A percentile compares a stretch with the other conserved stretches of the same genome.
Evolutionary conservation across 2,888 invertebrate species (phyloP).

Genomic region (Lacanobia oleracea): DNA sequence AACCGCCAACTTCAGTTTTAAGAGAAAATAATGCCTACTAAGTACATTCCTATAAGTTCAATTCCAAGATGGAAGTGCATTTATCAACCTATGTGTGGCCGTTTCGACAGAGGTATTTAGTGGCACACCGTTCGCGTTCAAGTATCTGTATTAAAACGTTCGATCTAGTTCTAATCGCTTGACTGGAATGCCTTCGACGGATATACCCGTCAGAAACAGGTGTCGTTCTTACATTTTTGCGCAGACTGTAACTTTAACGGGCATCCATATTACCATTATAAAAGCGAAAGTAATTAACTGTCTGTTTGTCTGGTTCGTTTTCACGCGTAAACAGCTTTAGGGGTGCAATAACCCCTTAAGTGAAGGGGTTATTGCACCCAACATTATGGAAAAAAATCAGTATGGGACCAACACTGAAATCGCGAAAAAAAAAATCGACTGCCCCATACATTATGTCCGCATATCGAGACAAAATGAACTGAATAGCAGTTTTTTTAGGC

Average conservation of each 20-base stretch:
- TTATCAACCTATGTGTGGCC: slow-evolving; percentile 26
- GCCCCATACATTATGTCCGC: no score
- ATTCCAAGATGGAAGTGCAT: slow-evolving; percentile 39
- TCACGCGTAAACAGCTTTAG: background rate
- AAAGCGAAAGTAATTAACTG: background rate
- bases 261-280: background rate
- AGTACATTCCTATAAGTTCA: slow-evolving; percentile 15
- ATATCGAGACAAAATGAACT: no score
- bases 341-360: no score
- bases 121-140: slow-evolving; percentile 31
- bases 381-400: no score
- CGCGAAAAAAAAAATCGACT: no score
- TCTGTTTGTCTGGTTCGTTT: background rate
- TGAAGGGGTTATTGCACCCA: no score
- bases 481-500: no score
- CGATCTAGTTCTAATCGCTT: slow-evolving; percentile 44
- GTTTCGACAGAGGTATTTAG: slow-evolving; percentile 57
- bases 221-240: slow-evolving; percentile 40
- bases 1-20: slow-evolving; percentile 6
- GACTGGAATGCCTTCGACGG: slow-evolving; percentile 47
- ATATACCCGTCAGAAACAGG: slow-evolving; percentile 37
- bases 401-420: no score
- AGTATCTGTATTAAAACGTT: slow-evolving; percentile 43
- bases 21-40: no score
- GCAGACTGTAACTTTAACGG: slow-evolving; percentile 17